These are phyloP conservation scores for Champsocephalus gunnari DNA, from an alignment of 2,797 vertebrate genomes.

Conservation along the genomic window DNA sequence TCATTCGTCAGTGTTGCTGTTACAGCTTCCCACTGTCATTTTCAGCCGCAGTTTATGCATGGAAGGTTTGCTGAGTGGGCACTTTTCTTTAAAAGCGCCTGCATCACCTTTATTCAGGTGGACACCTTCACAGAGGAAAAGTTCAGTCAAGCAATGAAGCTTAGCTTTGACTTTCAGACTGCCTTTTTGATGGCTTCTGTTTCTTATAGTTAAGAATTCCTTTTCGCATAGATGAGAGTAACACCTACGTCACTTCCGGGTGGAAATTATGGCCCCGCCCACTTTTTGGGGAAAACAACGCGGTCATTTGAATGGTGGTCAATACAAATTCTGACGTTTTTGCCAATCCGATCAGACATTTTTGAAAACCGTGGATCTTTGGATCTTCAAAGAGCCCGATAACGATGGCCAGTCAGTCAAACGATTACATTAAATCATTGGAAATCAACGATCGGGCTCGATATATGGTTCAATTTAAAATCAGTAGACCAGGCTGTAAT, in stretches of 20 bases:
- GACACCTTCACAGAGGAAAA: conserved; percentile 20
- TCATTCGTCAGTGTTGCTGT: conserved; percentile 37
- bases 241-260: too few relatives aligned
- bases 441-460: too few relatives aligned
- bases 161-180: conserved; percentile 29
- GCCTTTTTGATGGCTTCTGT: conserved; percentile 9
- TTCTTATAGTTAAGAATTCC: not conserved
- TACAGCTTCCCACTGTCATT: conserved; percentile 31
- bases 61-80: conserved; percentile 44
- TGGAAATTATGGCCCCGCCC: too few relatives aligned
- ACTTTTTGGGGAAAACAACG: too few relatives aligned
- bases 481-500: too few relatives aligned
- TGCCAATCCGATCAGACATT: not conserved
- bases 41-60: conserved; percentile 30
- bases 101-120: conserved; percentile 35
- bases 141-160: conserved; percentile 19
- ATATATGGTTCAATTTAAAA: too few relatives aligned
- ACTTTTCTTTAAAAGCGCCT: conserved; percentile 24
- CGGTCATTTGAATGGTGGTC: too few relatives aligned
- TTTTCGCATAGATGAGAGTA: too few relatives aligned
- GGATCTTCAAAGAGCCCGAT: too few relatives aligned
- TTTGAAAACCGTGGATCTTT: too few relatives aligned
- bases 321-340: not conserved
- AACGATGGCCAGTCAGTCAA: too few relatives aligned
- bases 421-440: too few relatives aligned